These are phyloP conservation scores for Brachynemurus nebulosus DNA, from an alignment of 2,888 invertebrate genomes.

Conservation along the genomic window DNA sequence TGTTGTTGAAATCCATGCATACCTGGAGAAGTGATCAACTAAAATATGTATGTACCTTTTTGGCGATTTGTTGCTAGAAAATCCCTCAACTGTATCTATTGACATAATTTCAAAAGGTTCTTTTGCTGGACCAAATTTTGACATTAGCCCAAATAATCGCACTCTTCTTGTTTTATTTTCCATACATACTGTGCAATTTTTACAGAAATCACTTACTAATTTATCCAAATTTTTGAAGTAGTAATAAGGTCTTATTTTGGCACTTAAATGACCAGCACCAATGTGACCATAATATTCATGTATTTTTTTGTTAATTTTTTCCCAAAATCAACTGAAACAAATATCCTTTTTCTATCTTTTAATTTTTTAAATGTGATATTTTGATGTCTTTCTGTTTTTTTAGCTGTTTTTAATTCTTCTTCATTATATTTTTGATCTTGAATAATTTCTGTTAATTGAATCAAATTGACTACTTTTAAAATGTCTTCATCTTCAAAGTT, in stretches of 20 bases:
- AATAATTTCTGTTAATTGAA: slow-evolving; percentile 11
- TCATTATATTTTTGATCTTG: slow-evolving; percentile 10
- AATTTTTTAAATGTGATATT: slow-evolving; percentile 13
- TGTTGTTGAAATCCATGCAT: slow-evolving; percentile 13
- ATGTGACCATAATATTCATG: background rate
- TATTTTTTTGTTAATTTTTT: slow-evolving; percentile 6
- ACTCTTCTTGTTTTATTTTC: background rate
- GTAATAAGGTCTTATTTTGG: too few species aligned
- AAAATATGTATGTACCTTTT: background rate
- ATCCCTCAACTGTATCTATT: background rate
- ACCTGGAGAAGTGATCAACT: slow-evolving; percentile 2
- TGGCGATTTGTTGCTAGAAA: background rate
- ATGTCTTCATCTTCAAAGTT: slow-evolving; percentile 11
- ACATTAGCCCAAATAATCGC: background rate
- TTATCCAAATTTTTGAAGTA: background rate
- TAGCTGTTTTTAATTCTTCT: slow-evolving; percentile 6
- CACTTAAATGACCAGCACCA: too few species aligned
- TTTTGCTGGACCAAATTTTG: background rate
- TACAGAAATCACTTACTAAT: background rate
- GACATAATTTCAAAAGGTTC: background rate
- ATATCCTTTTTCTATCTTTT: slow-evolving; percentile 12
- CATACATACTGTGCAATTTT: background rate
- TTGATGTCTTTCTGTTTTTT: slow-evolving; percentile 10
- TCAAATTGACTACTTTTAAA: slow-evolving; percentile 10
- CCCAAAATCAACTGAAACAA: slow-evolving; percentile 12